phyloP scores from a whole-genome alignment of 1,140 invertebrate genomes.

The Zaprionus tsacasi region DNA sequence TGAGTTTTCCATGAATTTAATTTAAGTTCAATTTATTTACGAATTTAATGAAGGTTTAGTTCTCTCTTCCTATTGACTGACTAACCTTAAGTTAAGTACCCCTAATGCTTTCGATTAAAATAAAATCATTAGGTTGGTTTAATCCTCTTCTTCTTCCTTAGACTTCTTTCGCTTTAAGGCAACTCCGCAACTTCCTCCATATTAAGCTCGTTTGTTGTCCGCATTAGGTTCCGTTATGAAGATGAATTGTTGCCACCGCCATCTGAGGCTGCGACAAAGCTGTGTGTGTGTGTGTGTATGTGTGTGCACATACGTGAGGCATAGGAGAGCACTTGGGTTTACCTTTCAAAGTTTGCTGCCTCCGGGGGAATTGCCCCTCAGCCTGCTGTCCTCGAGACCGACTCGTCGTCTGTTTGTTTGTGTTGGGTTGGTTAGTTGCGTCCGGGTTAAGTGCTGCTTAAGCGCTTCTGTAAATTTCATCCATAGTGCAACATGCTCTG shows the following conservation, averaged over 20 bases:
- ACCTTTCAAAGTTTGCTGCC: slow-evolving; percentile 29
- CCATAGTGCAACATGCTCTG: slow-evolving; percentile 9
- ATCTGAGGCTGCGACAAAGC: slow-evolving; percentile 6
- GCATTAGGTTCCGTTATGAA: slow-evolving; percentile 55
- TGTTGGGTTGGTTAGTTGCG: slow-evolving; percentile 40
- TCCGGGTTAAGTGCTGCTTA: slow-evolving; percentile 62
- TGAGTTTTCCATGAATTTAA: background rate
- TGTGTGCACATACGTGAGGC: background rate
- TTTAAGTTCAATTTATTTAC: background rate
- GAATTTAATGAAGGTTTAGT: background rate
- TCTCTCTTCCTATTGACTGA: background rate
- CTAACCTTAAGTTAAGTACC: background rate
- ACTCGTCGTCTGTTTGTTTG: slow-evolving; percentile 38
- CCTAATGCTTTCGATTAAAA: background rate
- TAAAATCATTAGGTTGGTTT: slow-evolving; percentile 15
- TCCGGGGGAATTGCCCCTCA: background rate
- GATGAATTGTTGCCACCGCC: slow-evolving; percentile 40
- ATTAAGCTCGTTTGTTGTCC: slow-evolving; percentile 49
- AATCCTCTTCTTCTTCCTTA: slow-evolving; percentile 14
- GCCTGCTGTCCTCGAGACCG: background rate
- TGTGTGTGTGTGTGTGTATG: slow-evolving; percentile 5
- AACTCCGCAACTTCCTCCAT: slow-evolving; percentile 24
- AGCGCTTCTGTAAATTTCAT: slow-evolving; percentile 57
- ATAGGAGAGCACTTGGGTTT: slow-evolving; percentile 13
- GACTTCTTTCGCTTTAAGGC: slow-evolving; percentile 16